phyloP scores from a whole-genome alignment of 2,888 invertebrate genomes.

The Euphydryas editha region DNA sequence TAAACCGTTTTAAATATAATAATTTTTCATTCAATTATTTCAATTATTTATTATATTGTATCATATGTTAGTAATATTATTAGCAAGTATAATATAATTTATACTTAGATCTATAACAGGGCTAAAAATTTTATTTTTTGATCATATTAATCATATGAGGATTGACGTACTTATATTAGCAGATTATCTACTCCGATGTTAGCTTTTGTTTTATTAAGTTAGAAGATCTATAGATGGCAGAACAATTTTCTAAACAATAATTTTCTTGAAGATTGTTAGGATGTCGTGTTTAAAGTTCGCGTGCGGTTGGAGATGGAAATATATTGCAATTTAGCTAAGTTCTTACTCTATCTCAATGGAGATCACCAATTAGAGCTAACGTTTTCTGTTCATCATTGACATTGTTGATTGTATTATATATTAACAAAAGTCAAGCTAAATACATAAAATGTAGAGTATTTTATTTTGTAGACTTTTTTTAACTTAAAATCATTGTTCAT shows the following conservation, averaged over 20 bases:
- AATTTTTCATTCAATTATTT: too few relatives aligned
- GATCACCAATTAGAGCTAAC: constrained; percentile 57
- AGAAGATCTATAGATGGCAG: constrained; percentile 38
- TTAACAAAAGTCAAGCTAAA: too few relatives aligned
- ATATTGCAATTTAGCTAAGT: constrained; percentile 36
- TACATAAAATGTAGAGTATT: background rate
- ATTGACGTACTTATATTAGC: too few relatives aligned
- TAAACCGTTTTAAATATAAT: too few relatives aligned
- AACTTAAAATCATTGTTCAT: background rate
- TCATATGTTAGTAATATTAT: too few relatives aligned
- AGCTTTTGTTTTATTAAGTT: background rate
- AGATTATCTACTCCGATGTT: background rate
- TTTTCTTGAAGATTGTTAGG: constrained; percentile 28
- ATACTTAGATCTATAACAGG: too few relatives aligned
- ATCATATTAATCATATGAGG: too few relatives aligned
- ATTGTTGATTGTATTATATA: constrained; percentile 43
- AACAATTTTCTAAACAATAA: constrained; percentile 37
- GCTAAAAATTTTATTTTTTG: too few relatives aligned
- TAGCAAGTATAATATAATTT: too few relatives aligned
- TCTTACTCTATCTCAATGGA: constrained; percentile 61
- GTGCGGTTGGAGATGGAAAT: constrained; percentile 52
- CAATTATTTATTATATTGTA: too few relatives aligned
- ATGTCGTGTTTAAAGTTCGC: constrained; percentile 51
- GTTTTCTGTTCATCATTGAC: constrained; percentile 68
- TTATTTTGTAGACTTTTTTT: background rate